Conservation (phyloP, 1,140 invertebrate species). For the Babylonia areolata region DNA sequence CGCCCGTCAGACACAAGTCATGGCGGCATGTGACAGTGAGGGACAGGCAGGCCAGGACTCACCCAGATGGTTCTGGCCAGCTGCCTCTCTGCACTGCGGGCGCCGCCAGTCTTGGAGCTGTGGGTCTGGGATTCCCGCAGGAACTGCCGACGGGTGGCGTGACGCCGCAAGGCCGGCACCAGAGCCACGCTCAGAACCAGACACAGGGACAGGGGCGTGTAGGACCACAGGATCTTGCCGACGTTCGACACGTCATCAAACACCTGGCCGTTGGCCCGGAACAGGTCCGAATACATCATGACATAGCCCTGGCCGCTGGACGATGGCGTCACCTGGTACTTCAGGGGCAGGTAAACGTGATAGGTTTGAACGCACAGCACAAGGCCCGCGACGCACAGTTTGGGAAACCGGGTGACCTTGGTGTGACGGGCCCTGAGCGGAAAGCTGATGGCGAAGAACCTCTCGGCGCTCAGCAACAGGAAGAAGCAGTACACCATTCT, state of each 20-base stretch:
- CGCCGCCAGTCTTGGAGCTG: not conserved
- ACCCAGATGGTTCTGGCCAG: constrained; percentile 4
- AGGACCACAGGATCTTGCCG: not conserved
- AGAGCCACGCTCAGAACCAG: not conserved
- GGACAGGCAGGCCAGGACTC: not conserved
- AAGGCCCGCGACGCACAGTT: not conserved
- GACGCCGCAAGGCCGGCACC: not conserved
- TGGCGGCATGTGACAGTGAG: too few species aligned
- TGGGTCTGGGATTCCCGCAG: not conserved
- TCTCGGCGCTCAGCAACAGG: not conserved
- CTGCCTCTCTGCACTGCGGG: not conserved
- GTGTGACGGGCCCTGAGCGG: not conserved
- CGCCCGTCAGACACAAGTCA: too few species aligned
- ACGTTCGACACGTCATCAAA: constrained; percentile 18
- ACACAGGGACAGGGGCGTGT: not conserved
- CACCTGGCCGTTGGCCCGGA: not conserved
- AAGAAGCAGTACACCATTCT: constrained; percentile 14
- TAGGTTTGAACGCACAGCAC: not conserved
- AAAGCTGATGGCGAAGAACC: constrained; percentile 2
- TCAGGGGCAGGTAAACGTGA: constrained; percentile 20
- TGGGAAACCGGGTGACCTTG: not conserved
- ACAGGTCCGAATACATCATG: not conserved
- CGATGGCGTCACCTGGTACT: not conserved
- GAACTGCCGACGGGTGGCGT: not conserved
- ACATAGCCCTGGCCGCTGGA: not conserved